These are phyloP conservation scores for Athene cunicularia DNA, from an alignment of 2,113 vertebrate species.

Conservation along the genomic window DNA sequence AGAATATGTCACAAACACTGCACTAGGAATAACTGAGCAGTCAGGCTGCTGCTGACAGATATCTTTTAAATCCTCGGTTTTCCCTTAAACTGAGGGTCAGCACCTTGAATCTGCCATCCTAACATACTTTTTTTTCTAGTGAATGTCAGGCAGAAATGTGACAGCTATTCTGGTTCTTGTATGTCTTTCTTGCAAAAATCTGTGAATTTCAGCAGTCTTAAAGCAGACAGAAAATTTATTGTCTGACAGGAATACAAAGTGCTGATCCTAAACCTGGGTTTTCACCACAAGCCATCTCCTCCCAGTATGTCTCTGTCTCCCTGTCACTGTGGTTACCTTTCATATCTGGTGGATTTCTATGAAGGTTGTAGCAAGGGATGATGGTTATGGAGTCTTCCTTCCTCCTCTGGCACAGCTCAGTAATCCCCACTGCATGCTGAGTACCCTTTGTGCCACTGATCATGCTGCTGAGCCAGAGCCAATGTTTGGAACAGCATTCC, in stretches of 20 bases:
- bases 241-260: background rate
- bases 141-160: background rate
- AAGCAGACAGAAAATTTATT: background rate
- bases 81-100: background rate
- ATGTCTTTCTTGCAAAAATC: background rate
- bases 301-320: background rate
- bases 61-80: background rate
- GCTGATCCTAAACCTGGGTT: background rate
- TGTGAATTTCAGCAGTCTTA: background rate
- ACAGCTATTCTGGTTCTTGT: background rate
- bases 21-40: background rate
- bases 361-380: background rate
- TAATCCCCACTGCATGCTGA: background rate
- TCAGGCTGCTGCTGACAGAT: background rate
- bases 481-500: conserved; percentile 1
- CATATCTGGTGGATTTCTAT: background rate
- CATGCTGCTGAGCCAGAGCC: background rate
- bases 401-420: background rate
- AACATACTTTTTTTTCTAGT: background rate
- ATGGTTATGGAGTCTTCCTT: background rate
- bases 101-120: background rate
- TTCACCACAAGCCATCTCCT: background rate
- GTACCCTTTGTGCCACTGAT: background rate
- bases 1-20: background rate
- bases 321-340: background rate